Percentiles rank a stretch among this genome's conserved stretches.
These are phyloP conservation scores for Tribolium freemani DNA, from an alignment of 2,888 invertebrate genomes.

Conservation along the genomic window DNA sequence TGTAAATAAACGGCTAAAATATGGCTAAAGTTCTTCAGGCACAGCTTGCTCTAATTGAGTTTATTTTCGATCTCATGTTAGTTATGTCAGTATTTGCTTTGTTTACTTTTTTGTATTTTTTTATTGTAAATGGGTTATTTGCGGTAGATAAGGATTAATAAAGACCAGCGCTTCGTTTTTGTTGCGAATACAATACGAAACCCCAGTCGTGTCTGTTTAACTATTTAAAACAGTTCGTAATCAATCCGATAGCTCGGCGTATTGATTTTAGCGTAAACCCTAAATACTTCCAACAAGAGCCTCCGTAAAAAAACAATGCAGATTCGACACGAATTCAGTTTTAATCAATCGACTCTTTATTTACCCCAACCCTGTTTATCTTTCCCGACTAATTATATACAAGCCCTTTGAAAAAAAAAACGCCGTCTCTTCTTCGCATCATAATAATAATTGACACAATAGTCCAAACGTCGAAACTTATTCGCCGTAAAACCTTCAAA, in stretches of 20 bases:
- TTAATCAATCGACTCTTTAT: background rate
- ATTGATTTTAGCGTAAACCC: conserved; percentile 8
- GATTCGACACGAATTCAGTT: background rate
- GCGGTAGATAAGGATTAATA: too few relatives aligned
- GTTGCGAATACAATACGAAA: background rate
- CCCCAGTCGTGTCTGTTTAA: conserved; percentile 5
- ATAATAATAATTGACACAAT: conserved; percentile 14
- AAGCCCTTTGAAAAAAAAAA: background rate
- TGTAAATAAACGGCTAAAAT: too few relatives aligned
- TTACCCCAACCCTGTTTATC: background rate
- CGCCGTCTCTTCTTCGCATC: conserved; percentile 1
- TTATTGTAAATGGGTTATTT: too few relatives aligned
- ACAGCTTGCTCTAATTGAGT: too few relatives aligned
- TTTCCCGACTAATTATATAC: background rate
- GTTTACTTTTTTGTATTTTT: too few relatives aligned
- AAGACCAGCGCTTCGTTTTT: too few relatives aligned
- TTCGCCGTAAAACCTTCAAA: conserved; percentile 43
- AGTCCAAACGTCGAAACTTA: conserved; percentile 26
- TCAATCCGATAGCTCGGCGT: conserved; percentile 7
- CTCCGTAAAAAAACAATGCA: background rate
- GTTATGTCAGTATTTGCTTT: too few relatives aligned
- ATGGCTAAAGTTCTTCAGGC: too few relatives aligned
- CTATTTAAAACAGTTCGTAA: conserved; percentile 10
- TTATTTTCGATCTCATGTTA: too few relatives aligned
- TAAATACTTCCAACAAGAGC: background rate